Base-by-base conservation (phyloP, 2,113 vertebrate species). In the Albula goreensis region DNA sequence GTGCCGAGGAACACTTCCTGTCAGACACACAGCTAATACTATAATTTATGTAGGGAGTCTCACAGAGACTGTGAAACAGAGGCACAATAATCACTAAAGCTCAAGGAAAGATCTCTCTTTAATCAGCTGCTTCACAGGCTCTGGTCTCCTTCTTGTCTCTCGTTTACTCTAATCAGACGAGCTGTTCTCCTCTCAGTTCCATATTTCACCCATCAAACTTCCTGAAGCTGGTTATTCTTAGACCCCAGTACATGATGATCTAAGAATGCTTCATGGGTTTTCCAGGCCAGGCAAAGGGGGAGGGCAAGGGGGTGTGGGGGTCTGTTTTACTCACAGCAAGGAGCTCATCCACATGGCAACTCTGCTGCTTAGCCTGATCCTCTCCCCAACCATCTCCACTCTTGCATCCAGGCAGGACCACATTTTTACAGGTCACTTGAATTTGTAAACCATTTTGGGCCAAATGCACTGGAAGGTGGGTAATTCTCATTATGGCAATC, bases 251-350 rank as follows among this genome's bases (percentile, higher is more conserved):
- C 53, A 81, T 25, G 51, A 83, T 25, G 51, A 83, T 78, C 50
- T 88, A 83, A 86, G 83, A 88, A 80, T 83, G 31, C 49, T 49
- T 83, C 52, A 89, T 66, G 50, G 70, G 74, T 78, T 82, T 78
- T 89, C 74, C 80, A 87, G 80, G 50, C 53, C 81, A 87, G 66
- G 5, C 51, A 9, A 7, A 12, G 6, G 2, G 53, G 53, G 53
- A 12, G 53, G 53, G 53, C 1, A 41, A 41, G 31, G 31, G 31
- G 31, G 31, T 41, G 31, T 56, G 53, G 12, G 12, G 53, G 53
- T 56, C 7, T 12, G 53, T 12, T 9, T 56, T 12, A 56, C 53
- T 56, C 53, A 56, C 53, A 56, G 53, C 12, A 12, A 56, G 53
- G 53, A 12, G 53, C 53, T 56, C 53, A 7, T 56, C 53, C 53